phyloP scores from a whole-genome alignment of 1,140 invertebrate species.

The Diorhabda elongata region DNA sequence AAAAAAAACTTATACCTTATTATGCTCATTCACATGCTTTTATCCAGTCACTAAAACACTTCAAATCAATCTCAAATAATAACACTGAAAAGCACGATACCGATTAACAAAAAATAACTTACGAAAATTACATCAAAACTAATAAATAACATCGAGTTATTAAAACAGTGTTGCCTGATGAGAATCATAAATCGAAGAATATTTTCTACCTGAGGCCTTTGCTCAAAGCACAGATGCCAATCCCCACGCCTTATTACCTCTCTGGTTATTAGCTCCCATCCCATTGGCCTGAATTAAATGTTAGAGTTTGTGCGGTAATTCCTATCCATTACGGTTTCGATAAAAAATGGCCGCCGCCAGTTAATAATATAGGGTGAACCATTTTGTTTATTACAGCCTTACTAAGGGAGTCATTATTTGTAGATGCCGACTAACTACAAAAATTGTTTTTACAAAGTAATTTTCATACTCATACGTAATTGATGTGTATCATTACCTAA shows the following conservation, averaged over 20 bases:
- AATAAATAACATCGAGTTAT: neutral
- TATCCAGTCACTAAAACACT: neutral
- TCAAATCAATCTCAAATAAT: neutral
- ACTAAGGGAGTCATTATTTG: neutral
- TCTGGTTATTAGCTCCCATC: conserved; percentile 12
- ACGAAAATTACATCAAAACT: neutral
- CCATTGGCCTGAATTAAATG: conserved; percentile 19
- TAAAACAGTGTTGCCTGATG: conserved; percentile 17
- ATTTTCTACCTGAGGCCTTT: conserved; percentile 17
- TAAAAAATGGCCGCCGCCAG: conserved; percentile 9
- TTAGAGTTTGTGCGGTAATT: conserved; percentile 16
- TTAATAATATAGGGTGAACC: conserved; percentile 9
- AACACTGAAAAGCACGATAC: neutral
- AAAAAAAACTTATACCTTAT: too few relatives aligned
- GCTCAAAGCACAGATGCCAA: conserved; percentile 5
- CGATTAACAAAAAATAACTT: neutral
- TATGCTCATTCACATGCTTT: too few relatives aligned
- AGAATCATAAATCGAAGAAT: neutral
- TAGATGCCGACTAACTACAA: neutral
- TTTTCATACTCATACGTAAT: too few relatives aligned
- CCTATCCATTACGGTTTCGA: conserved; percentile 7
- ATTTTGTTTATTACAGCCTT: conserved; percentile 11
- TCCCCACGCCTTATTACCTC: conserved; percentile 14
- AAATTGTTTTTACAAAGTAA: too few relatives aligned
- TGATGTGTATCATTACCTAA: too few relatives aligned